Base-by-base conservation (phyloP, 2,113 vertebrate species). In the Morone saxatilis region DNA sequence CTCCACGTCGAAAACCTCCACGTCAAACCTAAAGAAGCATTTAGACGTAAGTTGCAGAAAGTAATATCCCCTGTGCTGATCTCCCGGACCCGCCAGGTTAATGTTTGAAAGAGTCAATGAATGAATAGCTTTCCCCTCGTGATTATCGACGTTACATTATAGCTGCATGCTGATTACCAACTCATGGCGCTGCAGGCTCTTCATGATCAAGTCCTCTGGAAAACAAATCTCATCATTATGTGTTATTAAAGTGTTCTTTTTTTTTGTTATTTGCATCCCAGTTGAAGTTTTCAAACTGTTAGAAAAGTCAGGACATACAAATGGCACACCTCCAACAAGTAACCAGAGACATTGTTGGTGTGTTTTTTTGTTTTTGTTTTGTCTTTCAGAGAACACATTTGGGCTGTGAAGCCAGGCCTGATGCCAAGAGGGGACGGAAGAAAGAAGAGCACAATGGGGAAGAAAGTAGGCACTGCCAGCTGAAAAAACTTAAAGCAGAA, bases 1-100 rank as follows among this genome's bases (percentile, higher is more conserved):
- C 4, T 95, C 94, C 87, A 93, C 93, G 60, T 94, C 94, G 45
- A 95, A 94, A 88, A 93, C 91, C 22, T 94, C 94, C 7, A 95
- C 94, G 3, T 95, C 94, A 31, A 95, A 95, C 80, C 93, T 95
- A 43, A 95, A 95, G 90, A 95, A 95, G 87, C 94, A 95, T 73
- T 91, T 95, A 87, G 93, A 94, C 86, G 94, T 94, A 85, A 94
- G 93, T 93, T 19, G 6, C 56, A 41, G 22, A 31, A 8, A 13
- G 61, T 51, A 10, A 16, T 59, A 13, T 0, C 38, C 13, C n/a
- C 41, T 7, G 61, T 13, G 1, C 6, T 51, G 60, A 38, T 38
- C 6, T 51, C 20, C 2, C 6, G 22, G 11, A 4, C 14, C 53
- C 25, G 41, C 45, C 31, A 63, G 72, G 65, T 89, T 90, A 62